Evolutionary conservation across 2,113 vertebrate genomes (phyloP), one percentile per base, ranked within the genome.

Genomic region (Colaptes auratus): DNA sequence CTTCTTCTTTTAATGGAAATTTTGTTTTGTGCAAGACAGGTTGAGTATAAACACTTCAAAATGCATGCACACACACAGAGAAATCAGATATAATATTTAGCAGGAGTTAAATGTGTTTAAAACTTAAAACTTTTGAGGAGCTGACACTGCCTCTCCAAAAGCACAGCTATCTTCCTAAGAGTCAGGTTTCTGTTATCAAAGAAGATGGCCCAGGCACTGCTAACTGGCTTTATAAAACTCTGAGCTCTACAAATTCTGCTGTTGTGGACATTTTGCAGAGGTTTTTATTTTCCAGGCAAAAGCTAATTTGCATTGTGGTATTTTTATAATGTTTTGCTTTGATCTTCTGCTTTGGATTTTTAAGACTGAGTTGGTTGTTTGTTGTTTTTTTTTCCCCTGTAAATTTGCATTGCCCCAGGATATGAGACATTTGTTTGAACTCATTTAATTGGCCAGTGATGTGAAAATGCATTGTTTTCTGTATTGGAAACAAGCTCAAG

Each of bases 391-490:
- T 65, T 81, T 72, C 67, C 64, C 74, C 79, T 77, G 56, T 19
- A 23, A 91, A 92, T 96, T 89, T 92, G 69, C 89, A 75, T 95
- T 95, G 85, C 95, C 89, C 23, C 36, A 60, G 95, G 95, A 93
- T 67, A 78, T 42, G 30, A 82, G 83, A 80, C 72, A 33, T 80
- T 94, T 74, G 56, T 93, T 83, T 95, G 94, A 95, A 91, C 72
- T 88, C 85, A 44, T 92, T 92, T 93, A 92, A 91, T 96, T 93
- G 88, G 61, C 83, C 39, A 83, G 44, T 81, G 94, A 87, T 91
- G 87, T 95, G 94, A 88, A 95, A 96, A 93, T 88, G 52, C 12
- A 71, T 93, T 15, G 0, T 67, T 82, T 93, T 95, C 64, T 77
- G 5, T 77, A 67, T 60, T 71, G 79, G 66, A 89, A 91, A 80